Conservation (phyloP, 2,888 invertebrate species). For the Laspeyria flexula region DNA sequence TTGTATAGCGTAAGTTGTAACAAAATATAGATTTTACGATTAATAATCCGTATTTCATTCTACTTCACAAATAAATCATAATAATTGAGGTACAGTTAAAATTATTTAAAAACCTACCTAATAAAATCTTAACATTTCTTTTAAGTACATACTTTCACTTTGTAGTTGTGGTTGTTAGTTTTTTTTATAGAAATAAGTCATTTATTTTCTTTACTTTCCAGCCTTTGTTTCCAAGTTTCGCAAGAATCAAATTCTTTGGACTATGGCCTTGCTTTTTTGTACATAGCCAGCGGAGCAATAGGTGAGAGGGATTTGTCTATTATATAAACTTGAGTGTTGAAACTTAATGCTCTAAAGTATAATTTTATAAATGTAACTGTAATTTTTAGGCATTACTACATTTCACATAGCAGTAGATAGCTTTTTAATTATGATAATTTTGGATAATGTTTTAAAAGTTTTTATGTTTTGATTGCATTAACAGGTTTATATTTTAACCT, state of each 20-base stretch:
- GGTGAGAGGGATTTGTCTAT: slow-evolving; percentile 70
- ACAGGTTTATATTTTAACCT: no score
- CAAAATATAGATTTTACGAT: no score
- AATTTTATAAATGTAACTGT: slow-evolving; percentile 26
- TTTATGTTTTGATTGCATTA: neutral
- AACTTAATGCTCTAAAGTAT: slow-evolving; percentile 24
- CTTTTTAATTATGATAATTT: neutral
- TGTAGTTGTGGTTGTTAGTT: slow-evolving; percentile 21
- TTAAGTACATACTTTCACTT: slow-evolving; percentile 52
- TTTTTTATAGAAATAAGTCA: slow-evolving; percentile 13
- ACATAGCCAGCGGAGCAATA: slow-evolving; percentile 75
- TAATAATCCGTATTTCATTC: no score
- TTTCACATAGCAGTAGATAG: neutral
- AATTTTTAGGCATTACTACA: neutral
- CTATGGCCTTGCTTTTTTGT: slow-evolving; percentile 78
- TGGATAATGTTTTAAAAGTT: neutral
- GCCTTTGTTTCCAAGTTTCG: slow-evolving; percentile 74
- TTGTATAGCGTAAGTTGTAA: neutral
- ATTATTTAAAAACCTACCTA: no score
- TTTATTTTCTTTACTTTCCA: slow-evolving; percentile 57
- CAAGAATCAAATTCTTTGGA: slow-evolving; percentile 74
- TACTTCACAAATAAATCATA: no score
- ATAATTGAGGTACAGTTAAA: no score
- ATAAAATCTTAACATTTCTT: no score
- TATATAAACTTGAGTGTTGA: slow-evolving; percentile 51